These are phyloP conservation scores for Panzeria rudis DNA, from an alignment of 2,888 invertebrate genomes.

Conservation along the genomic window DNA sequence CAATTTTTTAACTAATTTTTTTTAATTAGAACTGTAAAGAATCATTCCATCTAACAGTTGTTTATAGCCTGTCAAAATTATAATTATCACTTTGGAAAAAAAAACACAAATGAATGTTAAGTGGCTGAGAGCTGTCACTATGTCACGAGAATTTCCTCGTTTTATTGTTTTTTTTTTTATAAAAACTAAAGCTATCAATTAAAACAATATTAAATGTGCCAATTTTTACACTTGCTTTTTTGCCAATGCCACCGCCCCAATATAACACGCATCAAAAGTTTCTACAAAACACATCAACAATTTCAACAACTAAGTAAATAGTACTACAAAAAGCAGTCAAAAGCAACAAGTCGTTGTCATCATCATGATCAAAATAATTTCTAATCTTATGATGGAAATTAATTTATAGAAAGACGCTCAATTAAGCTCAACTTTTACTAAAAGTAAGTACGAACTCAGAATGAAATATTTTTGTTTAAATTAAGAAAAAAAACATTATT, in stretches of 20 bases:
- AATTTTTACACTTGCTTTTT: slow-evolving; percentile 70
- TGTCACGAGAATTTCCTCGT: slow-evolving; percentile 22
- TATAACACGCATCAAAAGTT: slow-evolving; percentile 60
- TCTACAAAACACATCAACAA: slow-evolving; percentile 18
- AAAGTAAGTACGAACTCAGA: slow-evolving; percentile 65
- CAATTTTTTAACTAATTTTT: slow-evolving; percentile 6
- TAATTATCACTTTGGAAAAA: slow-evolving; percentile 47
- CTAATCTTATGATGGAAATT: slow-evolving; percentile 55
- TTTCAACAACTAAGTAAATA: slow-evolving; percentile 22
- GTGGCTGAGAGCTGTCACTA: slow-evolving; percentile 15
- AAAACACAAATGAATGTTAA: slow-evolving; percentile 22
- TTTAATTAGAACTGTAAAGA: slow-evolving; percentile 25
- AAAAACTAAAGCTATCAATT: slow-evolving; percentile 24
- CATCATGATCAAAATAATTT: slow-evolving; percentile 30
- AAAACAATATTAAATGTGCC: slow-evolving; percentile 60
- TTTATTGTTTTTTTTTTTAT: slow-evolving; percentile 18
- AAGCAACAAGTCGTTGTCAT: slow-evolving; percentile 16
- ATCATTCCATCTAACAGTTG: slow-evolving; percentile 29
- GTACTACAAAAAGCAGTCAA: slow-evolving; percentile 28
- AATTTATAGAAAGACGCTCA: slow-evolving; percentile 64
- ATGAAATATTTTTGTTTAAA: neutral
- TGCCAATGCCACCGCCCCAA: slow-evolving; percentile 58
- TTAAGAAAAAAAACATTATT: slow-evolving; percentile 30
- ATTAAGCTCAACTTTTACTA: slow-evolving; percentile 71
- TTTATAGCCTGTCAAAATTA: slow-evolving; percentile 38